These are phyloP conservation scores for Drosophila meridiana DNA, from an alignment of 2,888 invertebrate genomes.

Conservation along the genomic window DNA sequence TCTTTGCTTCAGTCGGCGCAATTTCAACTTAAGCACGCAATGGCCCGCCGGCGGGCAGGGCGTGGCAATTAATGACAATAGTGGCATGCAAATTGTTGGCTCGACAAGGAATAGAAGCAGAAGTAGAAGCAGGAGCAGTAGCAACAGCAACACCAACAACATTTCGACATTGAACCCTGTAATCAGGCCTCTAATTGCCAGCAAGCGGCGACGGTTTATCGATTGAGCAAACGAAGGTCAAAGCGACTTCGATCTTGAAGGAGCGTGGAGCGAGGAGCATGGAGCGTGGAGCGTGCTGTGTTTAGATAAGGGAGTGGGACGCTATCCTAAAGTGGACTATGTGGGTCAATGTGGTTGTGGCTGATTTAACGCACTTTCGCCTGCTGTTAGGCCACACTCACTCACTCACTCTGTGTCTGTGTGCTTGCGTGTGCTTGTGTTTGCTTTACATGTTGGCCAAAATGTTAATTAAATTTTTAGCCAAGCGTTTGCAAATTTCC, in stretches of 20 bases:
- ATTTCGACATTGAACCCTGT: slow-evolving; percentile 60
- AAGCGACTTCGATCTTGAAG: slow-evolving; percentile 9
- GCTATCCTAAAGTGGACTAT: slow-evolving; percentile 21
- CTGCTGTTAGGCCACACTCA: not conserved
- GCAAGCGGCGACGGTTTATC: slow-evolving; percentile 29
- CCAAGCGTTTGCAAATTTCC: slow-evolving; percentile 41
- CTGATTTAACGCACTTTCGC: slow-evolving; percentile 28
- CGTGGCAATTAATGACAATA: slow-evolving; percentile 71
- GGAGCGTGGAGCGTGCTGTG: not conserved
- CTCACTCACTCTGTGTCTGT: not conserved
- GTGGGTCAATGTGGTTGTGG: slow-evolving; percentile 50
- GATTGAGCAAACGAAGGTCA: slow-evolving; percentile 51
- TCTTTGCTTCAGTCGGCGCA: slow-evolving; percentile 72
- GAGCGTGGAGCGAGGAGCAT: not conserved
- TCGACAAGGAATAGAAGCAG: slow-evolving; percentile 29
- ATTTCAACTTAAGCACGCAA: slow-evolving; percentile 78
- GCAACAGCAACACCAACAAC: slow-evolving; percentile 6
- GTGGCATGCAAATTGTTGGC: slow-evolving; percentile 49
- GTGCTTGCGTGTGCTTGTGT: slow-evolving; percentile 10
- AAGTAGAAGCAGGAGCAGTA: not conserved
- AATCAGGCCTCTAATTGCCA: slow-evolving; percentile 46
- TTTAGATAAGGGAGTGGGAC: not conserved
- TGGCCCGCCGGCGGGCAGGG: slow-evolving; percentile 48
- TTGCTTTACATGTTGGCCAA: slow-evolving; percentile 40
- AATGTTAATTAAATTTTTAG: slow-evolving; percentile 67